These are phyloP conservation scores for Eustalomyia histrio DNA, from an alignment of 2,888 invertebrate genomes.

Conservation along the genomic window DNA sequence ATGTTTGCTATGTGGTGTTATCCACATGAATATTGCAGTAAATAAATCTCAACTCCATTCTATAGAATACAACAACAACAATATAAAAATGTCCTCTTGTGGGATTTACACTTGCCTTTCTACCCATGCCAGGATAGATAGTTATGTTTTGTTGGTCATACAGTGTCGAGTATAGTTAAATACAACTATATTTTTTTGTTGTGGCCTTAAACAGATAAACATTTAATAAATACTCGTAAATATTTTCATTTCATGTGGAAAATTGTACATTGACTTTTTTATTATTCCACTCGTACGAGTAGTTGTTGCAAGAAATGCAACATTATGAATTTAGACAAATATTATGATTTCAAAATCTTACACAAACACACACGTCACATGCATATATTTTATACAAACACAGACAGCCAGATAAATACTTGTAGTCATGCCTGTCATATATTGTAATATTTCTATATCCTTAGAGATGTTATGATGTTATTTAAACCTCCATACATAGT, in stretches of 20 bases:
- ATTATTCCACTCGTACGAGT: neutral
- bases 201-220: conserved; percentile 51
- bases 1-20: conserved; percentile 40
- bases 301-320: conserved; percentile 32
- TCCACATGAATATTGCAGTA: conserved; percentile 49
- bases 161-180: neutral
- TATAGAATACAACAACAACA: conserved; percentile 21
- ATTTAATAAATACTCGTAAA: conserved; percentile 56
- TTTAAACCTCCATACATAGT: neutral
- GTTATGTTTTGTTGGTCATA: conserved; percentile 16
- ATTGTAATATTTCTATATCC: conserved; percentile 32
- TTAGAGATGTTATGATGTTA: conserved; percentile 35
- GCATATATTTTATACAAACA: too few relatives aligned
- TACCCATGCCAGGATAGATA: neutral
- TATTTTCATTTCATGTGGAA: conserved; percentile 59
- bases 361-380: neutral
- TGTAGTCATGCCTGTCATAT: conserved; percentile 50
- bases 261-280: conserved; percentile 43
- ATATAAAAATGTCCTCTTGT: conserved; percentile 47
- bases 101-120: conserved; percentile 49
- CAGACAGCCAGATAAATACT: neutral
- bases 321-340: conserved; percentile 62
- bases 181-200: conserved; percentile 17
- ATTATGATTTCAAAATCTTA: conserved; percentile 55
- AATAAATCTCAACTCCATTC: conserved; percentile 52